Base-by-base conservation (phyloP, 2,888 invertebrate species). In the Cheilosia vulpina region DNA sequence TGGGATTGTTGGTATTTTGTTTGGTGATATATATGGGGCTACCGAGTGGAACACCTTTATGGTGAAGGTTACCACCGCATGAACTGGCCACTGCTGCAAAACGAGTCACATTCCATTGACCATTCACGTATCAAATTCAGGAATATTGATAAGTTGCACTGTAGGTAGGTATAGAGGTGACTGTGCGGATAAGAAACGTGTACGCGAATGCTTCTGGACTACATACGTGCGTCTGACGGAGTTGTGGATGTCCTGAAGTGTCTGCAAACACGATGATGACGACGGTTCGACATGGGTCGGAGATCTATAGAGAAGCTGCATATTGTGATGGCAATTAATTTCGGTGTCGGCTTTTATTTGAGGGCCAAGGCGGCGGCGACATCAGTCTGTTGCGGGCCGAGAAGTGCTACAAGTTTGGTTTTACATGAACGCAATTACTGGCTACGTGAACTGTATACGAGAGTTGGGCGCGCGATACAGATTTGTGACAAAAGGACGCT, bases 101-200 rank as follows among this genome's bases (percentile, higher is more conserved):
- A 87, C 87, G 84, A 87, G 87, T 87, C 78, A 68, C 87, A 87
- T 87, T 87, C 87, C 87, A 38, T 87, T 87, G 87, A 80, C 87
- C 87, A 87, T 87, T 87, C 87, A 52, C 73, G 87, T 87, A 80
- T 76, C 57, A 78, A 87, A 87, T 82, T 85, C 85, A 85, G 81
- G 85, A 85, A 85, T 85, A 85, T 77, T 85, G 85, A 85, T 85
- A 85, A 85, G 81, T 57, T 69, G 52, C 50, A 41, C 50, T 79
- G 38, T 68, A 38, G 47, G 45, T 52, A 53, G 41, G 11, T 52
- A n/a, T 7, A 9, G 5, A 7, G 17, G 52, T 15, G 52, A 4
- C 21, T 52, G 13, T 45, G 66, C 41, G 38, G 55, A 47, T n/a
- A 45, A 77, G 69, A 69, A 41, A 62, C 55, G 63, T 31, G 31